phyloP scores from a whole-genome alignment of 2,113 vertebrate genomes.

The Sminthopsis crassicaudata region DNA sequence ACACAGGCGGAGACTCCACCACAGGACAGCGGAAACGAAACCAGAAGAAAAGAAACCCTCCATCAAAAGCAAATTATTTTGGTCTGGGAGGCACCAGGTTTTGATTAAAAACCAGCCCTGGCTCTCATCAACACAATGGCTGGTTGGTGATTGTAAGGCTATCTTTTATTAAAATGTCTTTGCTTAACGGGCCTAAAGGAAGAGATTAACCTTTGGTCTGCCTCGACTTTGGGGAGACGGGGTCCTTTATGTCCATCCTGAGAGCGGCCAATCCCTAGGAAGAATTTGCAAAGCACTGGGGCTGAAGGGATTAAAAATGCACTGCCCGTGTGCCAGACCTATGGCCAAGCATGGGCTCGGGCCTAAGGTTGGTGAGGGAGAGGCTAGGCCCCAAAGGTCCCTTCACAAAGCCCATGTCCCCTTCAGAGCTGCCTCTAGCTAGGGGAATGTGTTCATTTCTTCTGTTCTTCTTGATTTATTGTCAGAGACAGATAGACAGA shows the following conservation, averaged over 20 bases:
- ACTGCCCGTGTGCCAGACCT: neutral
- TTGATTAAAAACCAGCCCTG: fast-evolving
- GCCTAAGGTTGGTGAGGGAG: neutral
- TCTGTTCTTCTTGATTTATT: neutral
- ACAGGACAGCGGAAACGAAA: fast-evolving
- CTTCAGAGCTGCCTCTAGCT: neutral
- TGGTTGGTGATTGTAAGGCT: neutral
- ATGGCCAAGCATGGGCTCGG: neutral
- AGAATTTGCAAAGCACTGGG: neutral
- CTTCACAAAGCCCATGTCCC: neutral
- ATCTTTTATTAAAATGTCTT: neutral
- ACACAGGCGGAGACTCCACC: neutral
- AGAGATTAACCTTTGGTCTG: neutral
- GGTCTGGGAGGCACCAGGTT: neutral
- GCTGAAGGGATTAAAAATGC: neutral
- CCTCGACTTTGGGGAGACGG: neutral
- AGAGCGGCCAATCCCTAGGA: neutral
- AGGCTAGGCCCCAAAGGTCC: neutral
- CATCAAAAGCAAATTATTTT: fast-evolving
- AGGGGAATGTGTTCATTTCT: neutral
- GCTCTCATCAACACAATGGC: fast-evolving
- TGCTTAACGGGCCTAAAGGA: neutral
- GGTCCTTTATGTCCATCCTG: neutral
- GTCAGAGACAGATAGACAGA: neutral
- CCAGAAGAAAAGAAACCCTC: fast-evolving